A percentile compares a stretch with the other conserved stretches of the same genome.
Evolutionary conservation across 2,113 vertebrate species (phyloP).

Genomic region (Corynorhinus townsendii): DNA sequence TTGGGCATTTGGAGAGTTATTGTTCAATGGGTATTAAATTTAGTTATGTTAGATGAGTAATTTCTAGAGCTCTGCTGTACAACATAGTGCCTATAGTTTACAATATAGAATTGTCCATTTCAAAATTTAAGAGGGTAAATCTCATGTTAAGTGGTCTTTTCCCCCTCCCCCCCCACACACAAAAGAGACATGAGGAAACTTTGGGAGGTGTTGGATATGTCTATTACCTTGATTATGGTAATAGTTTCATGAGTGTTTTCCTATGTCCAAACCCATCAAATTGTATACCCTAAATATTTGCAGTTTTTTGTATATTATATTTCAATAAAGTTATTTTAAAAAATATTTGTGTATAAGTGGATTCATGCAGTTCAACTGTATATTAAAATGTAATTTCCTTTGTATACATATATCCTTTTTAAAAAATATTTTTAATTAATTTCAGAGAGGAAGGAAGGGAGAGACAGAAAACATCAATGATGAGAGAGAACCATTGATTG

Average conservation of each 20-base stretch:
- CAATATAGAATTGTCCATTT: neutral
- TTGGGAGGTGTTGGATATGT: neutral
- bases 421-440: too few species aligned
- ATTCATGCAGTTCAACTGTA: neutral
- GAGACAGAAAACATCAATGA: neutral
- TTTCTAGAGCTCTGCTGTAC: neutral
- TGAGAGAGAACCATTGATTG: neutral
- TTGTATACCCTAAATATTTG: neutral
- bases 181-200: neutral
- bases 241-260: neutral
- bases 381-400: constrained; percentile 50
- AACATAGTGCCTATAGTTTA: neutral
- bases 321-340: neutral
- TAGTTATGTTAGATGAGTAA: neutral
- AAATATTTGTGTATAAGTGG: neutral
- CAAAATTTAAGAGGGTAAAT: neutral
- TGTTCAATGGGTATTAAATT: neutral
- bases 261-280: neutral
- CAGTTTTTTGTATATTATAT: neutral
- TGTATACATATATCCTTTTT: neutral
- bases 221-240: neutral
- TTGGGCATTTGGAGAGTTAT: neutral
- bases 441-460: neutral
- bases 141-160: neutral
- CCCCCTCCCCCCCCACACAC: neutral